phyloP scores from a whole-genome alignment of 2,113 vertebrate species.

The Chaetodon auriga region DNA sequence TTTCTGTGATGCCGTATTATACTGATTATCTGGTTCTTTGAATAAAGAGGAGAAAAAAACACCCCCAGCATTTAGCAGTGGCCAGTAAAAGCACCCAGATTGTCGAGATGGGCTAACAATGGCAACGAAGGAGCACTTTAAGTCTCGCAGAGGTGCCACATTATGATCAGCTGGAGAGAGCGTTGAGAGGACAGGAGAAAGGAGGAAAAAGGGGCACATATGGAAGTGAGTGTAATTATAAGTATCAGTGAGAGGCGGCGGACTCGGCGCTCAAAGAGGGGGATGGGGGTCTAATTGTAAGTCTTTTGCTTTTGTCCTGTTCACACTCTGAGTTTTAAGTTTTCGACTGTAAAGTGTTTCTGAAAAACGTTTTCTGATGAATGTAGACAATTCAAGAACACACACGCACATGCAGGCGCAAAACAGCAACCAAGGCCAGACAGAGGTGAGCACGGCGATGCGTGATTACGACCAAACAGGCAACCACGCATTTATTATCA shows the following conservation, averaged over 20 bases:
- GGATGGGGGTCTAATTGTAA: not conserved
- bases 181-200: not conserved
- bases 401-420: not conserved
- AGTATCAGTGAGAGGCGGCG: constrained; percentile 34
- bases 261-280: constrained; percentile 13
- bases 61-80: not conserved
- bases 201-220: constrained; percentile 29
- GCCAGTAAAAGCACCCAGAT: constrained; percentile 14
- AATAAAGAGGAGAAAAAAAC: not conserved
- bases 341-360: not conserved
- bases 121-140: constrained; percentile 62
- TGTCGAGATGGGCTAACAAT: constrained; percentile 60
- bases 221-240: constrained; percentile 46
- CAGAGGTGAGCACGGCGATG: constrained; percentile 31
- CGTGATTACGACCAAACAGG: constrained; percentile 44
- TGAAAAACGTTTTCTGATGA: not conserved
- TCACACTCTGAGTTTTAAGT: constrained; percentile 6
- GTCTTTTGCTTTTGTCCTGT: not conserved
- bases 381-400: not conserved
- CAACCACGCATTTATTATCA: constrained; percentile 60
- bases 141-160: constrained; percentile 60
- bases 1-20: too few species aligned
- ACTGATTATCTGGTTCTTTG: not conserved
- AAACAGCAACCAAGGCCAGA: constrained; percentile 7
- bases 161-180: constrained; percentile 61